Percentiles rank a stretch among this genome's conserved stretches.
These are phyloP conservation scores for Eciton burchellii DNA, from an alignment of 1,140 invertebrate species.

Conservation along the genomic window DNA sequence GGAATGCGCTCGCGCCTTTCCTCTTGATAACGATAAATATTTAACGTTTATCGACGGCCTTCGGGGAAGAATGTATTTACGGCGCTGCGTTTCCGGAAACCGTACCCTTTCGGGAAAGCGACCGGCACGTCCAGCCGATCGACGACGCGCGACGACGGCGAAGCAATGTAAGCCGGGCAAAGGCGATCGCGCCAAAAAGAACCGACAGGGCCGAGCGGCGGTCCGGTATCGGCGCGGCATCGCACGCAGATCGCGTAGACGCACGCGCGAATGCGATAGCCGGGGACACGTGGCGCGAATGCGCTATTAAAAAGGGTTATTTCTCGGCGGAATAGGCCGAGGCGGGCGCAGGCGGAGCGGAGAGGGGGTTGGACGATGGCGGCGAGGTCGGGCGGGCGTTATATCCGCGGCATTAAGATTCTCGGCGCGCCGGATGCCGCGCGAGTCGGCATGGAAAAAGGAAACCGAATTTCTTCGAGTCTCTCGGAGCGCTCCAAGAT, in stretches of 20 bases:
- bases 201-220: slow-evolving; percentile 52
- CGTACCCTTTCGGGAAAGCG: neutral
- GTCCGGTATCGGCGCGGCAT: slow-evolving; percentile 30
- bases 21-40: slow-evolving; percentile 51
- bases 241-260: slow-evolving; percentile 60
- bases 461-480: slow-evolving; percentile 61
- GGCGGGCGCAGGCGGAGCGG: neutral
- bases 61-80: slow-evolving; percentile 16
- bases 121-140: neutral
- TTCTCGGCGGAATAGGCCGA: slow-evolving; percentile 60
- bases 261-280: slow-evolving; percentile 60
- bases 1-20: neutral
- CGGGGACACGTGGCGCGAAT: slow-evolving; percentile 65
- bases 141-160: neutral
- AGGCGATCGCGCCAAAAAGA: slow-evolving; percentile 10
- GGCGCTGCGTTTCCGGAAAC: neutral
- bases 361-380: too few species aligned
- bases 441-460: slow-evolving; percentile 39
- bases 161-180: neutral
- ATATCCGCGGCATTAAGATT: slow-evolving; percentile 64
- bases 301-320: slow-evolving; percentile 66
- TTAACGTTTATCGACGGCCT: neutral
- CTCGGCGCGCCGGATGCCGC: slow-evolving; percentile 26
- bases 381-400: too few species aligned
- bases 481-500: slow-evolving; percentile 50